A percentile compares a stretch with the other conserved stretches of the same genome.
These are phyloP conservation scores for Drosophila barbarae DNA, from an alignment of 2,888 invertebrate species.

Conservation along the genomic window DNA sequence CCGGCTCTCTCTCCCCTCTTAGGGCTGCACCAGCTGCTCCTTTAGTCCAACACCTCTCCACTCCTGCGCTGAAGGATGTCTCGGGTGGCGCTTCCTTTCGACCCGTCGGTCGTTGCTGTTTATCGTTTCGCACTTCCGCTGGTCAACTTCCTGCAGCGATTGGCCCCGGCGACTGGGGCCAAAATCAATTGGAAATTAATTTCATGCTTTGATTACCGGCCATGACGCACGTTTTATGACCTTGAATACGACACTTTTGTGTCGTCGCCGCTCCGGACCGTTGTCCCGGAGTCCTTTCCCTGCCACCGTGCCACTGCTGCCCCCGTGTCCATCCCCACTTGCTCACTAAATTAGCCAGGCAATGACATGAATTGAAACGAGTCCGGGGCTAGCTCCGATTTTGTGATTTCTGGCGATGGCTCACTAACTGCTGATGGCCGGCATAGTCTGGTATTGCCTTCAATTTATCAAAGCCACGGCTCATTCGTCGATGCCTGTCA, in stretches of 20 bases:
- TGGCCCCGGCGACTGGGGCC: constrained; percentile 60
- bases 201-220: constrained; percentile 75
- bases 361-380: constrained; percentile 74
- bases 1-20: not conserved
- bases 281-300: constrained; percentile 20
- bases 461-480: constrained; percentile 72
- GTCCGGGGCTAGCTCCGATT: constrained; percentile 42
- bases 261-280: constrained; percentile 50
- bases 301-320: constrained; percentile 33
- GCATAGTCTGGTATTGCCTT: constrained; percentile 48
- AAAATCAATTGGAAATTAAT: constrained; percentile 74
- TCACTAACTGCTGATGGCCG: constrained; percentile 42
- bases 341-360: constrained; percentile 73
- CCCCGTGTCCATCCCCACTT: constrained; percentile 61
- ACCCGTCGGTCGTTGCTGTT: constrained; percentile 55
- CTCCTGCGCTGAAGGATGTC: constrained; percentile 53
- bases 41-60: constrained; percentile 17
- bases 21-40: constrained; percentile 47
- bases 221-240: constrained; percentile 75
- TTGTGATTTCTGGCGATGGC: constrained; percentile 27
- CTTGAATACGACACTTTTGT: constrained; percentile 74
- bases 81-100: constrained; percentile 20
- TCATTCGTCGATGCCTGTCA: constrained; percentile 64
- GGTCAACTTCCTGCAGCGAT: constrained; percentile 74
- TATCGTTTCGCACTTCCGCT: constrained; percentile 73